Evolutionary conservation across 2,797 vertebrate genomes (phyloP), one percentile per base, ranked within the genome.

Genomic region (Onychomys torridus): DNA sequence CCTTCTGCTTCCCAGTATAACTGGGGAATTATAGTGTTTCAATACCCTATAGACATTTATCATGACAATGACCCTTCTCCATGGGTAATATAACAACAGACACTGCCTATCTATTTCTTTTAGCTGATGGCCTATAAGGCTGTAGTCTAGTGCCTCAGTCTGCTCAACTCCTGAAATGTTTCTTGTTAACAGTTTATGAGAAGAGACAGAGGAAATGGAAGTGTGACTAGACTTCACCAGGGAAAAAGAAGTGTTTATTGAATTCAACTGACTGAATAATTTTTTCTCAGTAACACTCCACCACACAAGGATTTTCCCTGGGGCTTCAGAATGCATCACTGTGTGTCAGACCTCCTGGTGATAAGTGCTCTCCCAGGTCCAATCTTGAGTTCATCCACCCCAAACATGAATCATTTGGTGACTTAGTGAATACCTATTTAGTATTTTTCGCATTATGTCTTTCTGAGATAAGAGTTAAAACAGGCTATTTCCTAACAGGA

Each of bases 121-220:
- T 96, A 96, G 17, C 6, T 59, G 71, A 85, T 71, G 40, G 21
- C 19, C n/a, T 69, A 11, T 77, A 89, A 94, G 96, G 93, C 61
- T 57, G 73, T 49, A 78, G 59, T 71, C 88, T 78, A 73, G 6
- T 75, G 8, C 52, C 76, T 77, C 96, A 75, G 49, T 94, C 87
- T 95, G 49, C 78, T 96, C 95, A 93, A 79, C 97, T 98, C 97
- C 84, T 97, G 57, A 93, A 81, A 97, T 96, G 49, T 63, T 94
- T 93, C 79, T 93, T 96, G 84, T 43, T 69, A 86, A 52, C 83
- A 81, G 49, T 52, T 96, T 76, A n/a, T 63, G 75, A 96, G 52
- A 95, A 85, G 84, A 97, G 95, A 89, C 69, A 89, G 84, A 92
- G 40, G 92, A 97, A 93, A 96, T 67, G 93, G 23, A 75, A 91